Evolutionary conservation across 2,797 vertebrate genomes (phyloP), one percentile per base, ranked within the genome.

Genomic region (Microctenopoma lineatum): DNA sequence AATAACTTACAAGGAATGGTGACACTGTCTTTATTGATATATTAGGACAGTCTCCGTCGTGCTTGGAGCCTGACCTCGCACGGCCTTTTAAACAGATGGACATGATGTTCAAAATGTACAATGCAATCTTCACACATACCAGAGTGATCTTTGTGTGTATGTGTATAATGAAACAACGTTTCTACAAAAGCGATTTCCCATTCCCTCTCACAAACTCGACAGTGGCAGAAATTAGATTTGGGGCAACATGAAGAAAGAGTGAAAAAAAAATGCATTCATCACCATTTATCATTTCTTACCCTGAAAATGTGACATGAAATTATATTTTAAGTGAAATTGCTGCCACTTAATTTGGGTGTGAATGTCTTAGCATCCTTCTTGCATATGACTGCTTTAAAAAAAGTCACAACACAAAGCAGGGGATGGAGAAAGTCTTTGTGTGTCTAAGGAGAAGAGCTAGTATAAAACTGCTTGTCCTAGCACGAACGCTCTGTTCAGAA

Each of bases 401-500:
- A 78, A 73, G 32, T 79, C 66, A 62, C 59, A 56, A 44, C 59
- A 51, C 68, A 46, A 73, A 75, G 59, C 61, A 26, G n/a, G 48
- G 59, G 46, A 70, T 36, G 45, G 50, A 63, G 65, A 55, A 55
- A 32, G 39, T 55, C 46, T 63, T 34, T 73, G 53, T 18, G 16
- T 58, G 57, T 50, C 32, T 58, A 66, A 70, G 25, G 55, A 73
- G 78, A 54, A 0, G 39, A 56, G 27, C 47, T 11, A 5, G 66
- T 50, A 60, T 73, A 61, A 84, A 86, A 73, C 45, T 78, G 73
- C 79, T 81, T 69, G 66, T 47, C 39, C 41, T 53, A 79, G 78
- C 75, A 74, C 58, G 52, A 85, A 75, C 3, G 2, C 39, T 70
- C 81, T 79, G 75, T 82, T 83, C 79, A 41, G 51, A 80, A 77